Conservation (phyloP, 2,888 invertebrate genomes). For the Mycalesis mineus region DNA sequence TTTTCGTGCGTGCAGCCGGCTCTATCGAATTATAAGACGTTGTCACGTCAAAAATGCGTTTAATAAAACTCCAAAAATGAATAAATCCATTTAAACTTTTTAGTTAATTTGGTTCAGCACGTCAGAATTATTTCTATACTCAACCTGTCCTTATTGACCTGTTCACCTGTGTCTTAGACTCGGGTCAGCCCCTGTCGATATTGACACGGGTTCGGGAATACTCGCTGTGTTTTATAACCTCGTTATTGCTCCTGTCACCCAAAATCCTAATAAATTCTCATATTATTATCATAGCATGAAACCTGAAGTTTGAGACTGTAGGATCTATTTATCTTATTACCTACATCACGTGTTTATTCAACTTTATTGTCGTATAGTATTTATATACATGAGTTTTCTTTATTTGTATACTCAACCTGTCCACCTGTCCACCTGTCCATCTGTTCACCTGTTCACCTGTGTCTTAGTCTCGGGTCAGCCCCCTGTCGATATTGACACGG, state of each 20-base stretch:
- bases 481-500: conserved; percentile 41
- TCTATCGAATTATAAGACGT: too few relatives aligned
- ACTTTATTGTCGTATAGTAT: too few relatives aligned
- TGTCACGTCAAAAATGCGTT: too few relatives aligned
- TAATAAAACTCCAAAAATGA: not conserved
- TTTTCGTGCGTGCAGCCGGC: too few relatives aligned
- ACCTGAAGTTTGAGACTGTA: too few relatives aligned
- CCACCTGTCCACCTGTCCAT: too few relatives aligned
- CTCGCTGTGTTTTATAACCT: not conserved
- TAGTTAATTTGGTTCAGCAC: conserved; percentile 28
- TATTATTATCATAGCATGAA: too few relatives aligned
- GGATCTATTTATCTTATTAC: too few relatives aligned
- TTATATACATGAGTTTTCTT: too few relatives aligned
- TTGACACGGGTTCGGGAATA: conserved; percentile 43
- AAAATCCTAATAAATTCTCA: not conserved
- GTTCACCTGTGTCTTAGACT: conserved; percentile 31
- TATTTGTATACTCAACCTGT: conserved; percentile 26
- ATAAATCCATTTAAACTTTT: conserved; percentile 12
- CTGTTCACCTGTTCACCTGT: conserved; percentile 32
- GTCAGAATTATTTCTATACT: conserved; percentile 29
- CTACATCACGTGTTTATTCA: too few relatives aligned
- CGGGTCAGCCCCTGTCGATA: conserved; percentile 28
- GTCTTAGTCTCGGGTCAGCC: conserved; percentile 1
- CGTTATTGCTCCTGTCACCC: not conserved
- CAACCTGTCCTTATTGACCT: conserved; percentile 34